These are phyloP conservation scores for Catharus bicknelli DNA, from an alignment of 2,113 vertebrate genomes.

Conservation along the genomic window DNA sequence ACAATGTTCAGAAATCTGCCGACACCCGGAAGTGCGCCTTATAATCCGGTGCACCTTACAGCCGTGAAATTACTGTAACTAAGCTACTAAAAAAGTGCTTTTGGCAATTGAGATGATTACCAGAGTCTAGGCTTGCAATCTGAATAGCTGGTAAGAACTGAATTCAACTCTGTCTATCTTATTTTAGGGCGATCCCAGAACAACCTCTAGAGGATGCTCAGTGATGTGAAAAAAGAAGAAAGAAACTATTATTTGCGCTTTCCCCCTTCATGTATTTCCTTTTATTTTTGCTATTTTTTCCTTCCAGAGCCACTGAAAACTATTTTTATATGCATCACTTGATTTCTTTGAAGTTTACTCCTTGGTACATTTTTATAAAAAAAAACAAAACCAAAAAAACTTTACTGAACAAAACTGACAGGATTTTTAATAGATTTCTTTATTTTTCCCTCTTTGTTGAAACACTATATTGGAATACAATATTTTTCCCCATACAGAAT, in stretches of 20 bases:
- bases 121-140: neutral
- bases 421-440: slow-evolving; percentile 57
- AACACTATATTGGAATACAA: neutral
- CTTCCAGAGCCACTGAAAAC: slow-evolving; percentile 77
- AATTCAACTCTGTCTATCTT: neutral
- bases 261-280: slow-evolving; percentile 13
- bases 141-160: neutral
- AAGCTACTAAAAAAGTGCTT: neutral
- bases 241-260: slow-evolving; percentile 8
- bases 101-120: neutral
- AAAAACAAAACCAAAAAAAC: slow-evolving; percentile 9
- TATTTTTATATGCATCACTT: slow-evolving; percentile 79
- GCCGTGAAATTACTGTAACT: neutral
- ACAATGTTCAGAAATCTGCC: no score
- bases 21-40: no score
- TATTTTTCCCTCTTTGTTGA: slow-evolving; percentile 13
- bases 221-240: slow-evolving; percentile 86
- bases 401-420: slow-evolving; percentile 56
- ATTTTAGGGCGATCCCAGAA: slow-evolving; percentile 85
- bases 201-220: slow-evolving; percentile 86
- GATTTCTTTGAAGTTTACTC: slow-evolving; percentile 63
- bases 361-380: slow-evolving; percentile 71
- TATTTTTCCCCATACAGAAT: neutral
- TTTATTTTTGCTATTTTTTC: slow-evolving; percentile 33
- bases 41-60: no score